A percentile compares a stretch with the other conserved stretches of the same genome.
phyloP scores from a whole-genome alignment of 2,888 invertebrate genomes.

The Spisula subtruncata region DNA sequence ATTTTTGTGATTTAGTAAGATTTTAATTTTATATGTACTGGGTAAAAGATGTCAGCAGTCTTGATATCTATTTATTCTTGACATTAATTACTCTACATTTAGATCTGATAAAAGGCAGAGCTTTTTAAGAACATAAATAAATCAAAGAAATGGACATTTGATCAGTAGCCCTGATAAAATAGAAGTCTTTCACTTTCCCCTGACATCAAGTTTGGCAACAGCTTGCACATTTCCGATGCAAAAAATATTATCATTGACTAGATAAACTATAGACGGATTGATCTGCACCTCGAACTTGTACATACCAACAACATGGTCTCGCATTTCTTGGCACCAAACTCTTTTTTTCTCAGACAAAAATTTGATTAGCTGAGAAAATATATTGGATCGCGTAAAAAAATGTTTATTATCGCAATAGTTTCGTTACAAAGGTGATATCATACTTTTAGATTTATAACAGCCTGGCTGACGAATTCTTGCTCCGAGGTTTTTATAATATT shows the following conservation, averaged over 20 bases:
- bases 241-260: background rate
- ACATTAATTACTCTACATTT: conserved; percentile 29
- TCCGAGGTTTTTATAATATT: conserved; percentile 42
- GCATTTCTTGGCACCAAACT: background rate
- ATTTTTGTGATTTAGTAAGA: conserved; percentile 2
- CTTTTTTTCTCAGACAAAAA: background rate
- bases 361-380: conserved; percentile 25
- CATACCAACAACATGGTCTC: background rate
- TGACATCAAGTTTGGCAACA: conserved; percentile 43
- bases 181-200: background rate
- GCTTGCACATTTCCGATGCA: conserved; percentile 20
- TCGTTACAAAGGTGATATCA: conserved; percentile 41
- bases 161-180: conserved; percentile 15
- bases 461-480: background rate
- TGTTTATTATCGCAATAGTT: conserved; percentile 44
- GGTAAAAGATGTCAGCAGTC: background rate
- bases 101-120: conserved; percentile 21
- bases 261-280: background rate
- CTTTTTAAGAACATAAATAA: conserved; percentile 28
- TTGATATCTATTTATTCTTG: conserved; percentile 2
- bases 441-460: conserved; percentile 38
- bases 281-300: background rate
- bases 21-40: background rate
- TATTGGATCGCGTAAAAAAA: conserved; percentile 14
- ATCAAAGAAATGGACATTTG: conserved; percentile 40